Conservation (phyloP, 2,888 invertebrate species). For the Cabera pusaria region DNA sequence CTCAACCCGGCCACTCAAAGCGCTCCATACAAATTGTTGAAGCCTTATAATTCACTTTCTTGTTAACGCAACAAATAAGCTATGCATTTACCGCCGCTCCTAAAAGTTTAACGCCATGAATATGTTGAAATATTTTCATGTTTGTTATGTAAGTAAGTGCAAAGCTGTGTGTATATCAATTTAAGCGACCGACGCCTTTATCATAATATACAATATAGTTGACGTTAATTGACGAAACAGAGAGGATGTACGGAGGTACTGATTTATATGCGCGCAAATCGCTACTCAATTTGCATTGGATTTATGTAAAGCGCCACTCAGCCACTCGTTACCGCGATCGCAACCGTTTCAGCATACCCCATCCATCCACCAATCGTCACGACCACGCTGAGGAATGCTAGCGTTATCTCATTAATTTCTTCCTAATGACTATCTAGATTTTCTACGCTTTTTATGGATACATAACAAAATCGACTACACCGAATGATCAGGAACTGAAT, state of each 20-base stretch:
- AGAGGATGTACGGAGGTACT: conserved; percentile 38
- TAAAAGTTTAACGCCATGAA: not conserved
- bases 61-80: conserved; percentile 41
- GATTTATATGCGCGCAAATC: conserved; percentile 66
- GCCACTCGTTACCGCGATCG: conserved; percentile 60
- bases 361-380: conserved; percentile 54
- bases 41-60: conserved; percentile 62
- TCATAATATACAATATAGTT: conserved; percentile 55
- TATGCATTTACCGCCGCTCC: not conserved
- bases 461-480: too few relatives aligned
- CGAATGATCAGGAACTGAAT: too few relatives aligned
- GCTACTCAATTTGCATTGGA: conserved; percentile 71
- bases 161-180: conserved; percentile 43
- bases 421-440: conserved; percentile 29
- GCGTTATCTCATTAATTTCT: conserved; percentile 41
- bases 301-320: conserved; percentile 68
- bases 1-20: conserved; percentile 43
- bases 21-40: conserved; percentile 53
- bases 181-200: conserved; percentile 41
- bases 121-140: conserved; percentile 25
- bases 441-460: too few relatives aligned
- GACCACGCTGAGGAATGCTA: conserved; percentile 50
- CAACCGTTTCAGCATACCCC: conserved; percentile 45
- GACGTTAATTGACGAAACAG: conserved; percentile 70
- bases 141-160: too few relatives aligned